phyloP scores from a whole-genome alignment of 2,797 vertebrate genomes.

The Pempheris klunzingeri region DNA sequence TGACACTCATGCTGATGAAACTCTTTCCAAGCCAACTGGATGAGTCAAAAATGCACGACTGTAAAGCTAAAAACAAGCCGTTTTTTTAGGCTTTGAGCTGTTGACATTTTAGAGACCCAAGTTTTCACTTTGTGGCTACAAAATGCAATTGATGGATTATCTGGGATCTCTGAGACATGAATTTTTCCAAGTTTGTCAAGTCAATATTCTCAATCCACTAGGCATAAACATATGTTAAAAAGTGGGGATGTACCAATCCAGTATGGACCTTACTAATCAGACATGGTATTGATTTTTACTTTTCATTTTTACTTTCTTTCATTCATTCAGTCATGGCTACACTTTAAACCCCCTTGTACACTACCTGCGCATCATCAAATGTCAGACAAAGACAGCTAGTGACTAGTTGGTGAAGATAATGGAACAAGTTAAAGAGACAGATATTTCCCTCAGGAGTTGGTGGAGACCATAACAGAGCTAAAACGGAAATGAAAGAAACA shows the following conservation, averaged over 20 bases:
- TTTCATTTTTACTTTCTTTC: not conserved
- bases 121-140: not conserved
- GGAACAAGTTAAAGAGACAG: not conserved
- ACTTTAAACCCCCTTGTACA: not conserved
- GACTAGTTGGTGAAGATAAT: not conserved
- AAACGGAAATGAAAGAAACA: not conserved
- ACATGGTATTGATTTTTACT: not conserved
- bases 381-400: not conserved
- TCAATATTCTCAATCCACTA: not conserved
- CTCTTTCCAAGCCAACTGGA: constrained; percentile 35
- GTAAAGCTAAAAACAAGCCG: constrained; percentile 19
- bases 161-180: not conserved
- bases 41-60: constrained; percentile 24
- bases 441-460: not conserved
- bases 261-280: not conserved
- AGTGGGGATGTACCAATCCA: not conserved
- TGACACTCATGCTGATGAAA: constrained; percentile 47
- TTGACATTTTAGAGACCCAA: constrained; percentile 4
- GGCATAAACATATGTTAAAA: not conserved
- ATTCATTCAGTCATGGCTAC: not conserved
- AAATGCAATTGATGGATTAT: constrained; percentile 15
- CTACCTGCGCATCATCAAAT: not conserved
- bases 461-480: not conserved
- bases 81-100: not conserved
- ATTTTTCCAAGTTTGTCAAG: not conserved